These are phyloP conservation scores for Notothenia coriiceps DNA, from an alignment of 2,113 vertebrate species.

Conservation along the genomic window DNA sequence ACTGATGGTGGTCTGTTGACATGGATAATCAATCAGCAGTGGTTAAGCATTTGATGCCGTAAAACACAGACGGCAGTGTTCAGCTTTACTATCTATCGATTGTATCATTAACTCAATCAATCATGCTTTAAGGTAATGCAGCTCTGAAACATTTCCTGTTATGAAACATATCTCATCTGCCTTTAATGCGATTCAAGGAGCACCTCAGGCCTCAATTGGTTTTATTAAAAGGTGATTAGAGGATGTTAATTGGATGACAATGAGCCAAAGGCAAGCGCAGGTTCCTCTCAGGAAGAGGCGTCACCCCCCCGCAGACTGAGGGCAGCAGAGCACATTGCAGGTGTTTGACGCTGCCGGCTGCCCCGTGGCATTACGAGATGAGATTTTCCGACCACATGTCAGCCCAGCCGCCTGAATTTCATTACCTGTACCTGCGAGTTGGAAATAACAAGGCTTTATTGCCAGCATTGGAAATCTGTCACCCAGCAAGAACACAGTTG, in stretches of 20 bases:
- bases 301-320: constrained; percentile 15
- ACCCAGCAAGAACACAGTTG: constrained; percentile 45
- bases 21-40: constrained; percentile 60
- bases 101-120: constrained; percentile 19
- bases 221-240: constrained; percentile 66
- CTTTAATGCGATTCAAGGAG: constrained; percentile 26
- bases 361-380: constrained; percentile 57
- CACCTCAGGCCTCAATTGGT: constrained; percentile 39
- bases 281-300: constrained; percentile 36
- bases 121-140: constrained; percentile 11
- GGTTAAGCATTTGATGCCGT: constrained; percentile 47
- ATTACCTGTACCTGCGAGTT: constrained; percentile 65
- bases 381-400: constrained; percentile 53
- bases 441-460: constrained; percentile 66
- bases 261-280: constrained; percentile 41
- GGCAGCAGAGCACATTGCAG: constrained; percentile 54
- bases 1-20: constrained; percentile 39
- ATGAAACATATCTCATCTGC: constrained; percentile 20
- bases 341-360: constrained; percentile 43
- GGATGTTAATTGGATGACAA: constrained; percentile 48
- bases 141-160: constrained; percentile 8
- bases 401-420: constrained; percentile 44
- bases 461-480: constrained; percentile 55
- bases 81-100: constrained; percentile 53
- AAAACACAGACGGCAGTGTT: constrained; percentile 35